phyloP scores from a whole-genome alignment of 2,888 invertebrate species.

The Melanotus villosus region DNA sequence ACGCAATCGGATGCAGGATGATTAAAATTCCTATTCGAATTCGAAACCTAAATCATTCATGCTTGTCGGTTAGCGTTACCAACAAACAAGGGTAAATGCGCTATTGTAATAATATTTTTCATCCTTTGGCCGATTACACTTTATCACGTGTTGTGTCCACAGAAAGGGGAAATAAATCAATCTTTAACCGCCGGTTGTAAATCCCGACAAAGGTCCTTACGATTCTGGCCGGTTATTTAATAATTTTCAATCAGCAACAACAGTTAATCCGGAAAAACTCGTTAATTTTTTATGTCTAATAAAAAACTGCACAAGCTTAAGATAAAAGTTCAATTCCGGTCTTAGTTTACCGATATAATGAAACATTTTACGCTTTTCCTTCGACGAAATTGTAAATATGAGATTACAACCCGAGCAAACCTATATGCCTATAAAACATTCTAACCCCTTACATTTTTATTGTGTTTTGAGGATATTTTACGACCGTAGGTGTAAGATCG shows the following conservation, averaged over 20 bases:
- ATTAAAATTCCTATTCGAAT: conserved; percentile 16
- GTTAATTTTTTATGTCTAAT: conserved; percentile 24
- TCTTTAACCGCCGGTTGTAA: conserved; percentile 15
- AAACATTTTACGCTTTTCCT: conserved; percentile 33
- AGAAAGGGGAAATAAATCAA: conserved; percentile 13
- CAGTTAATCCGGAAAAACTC: conserved; percentile 13
- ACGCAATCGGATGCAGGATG: background rate
- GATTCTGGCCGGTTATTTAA: conserved; percentile 11
- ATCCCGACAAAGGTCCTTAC: conserved; percentile 11
- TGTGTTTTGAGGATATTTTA: conserved; percentile 30
- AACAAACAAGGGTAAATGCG: conserved; percentile 11
- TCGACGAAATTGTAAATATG: conserved; percentile 36
- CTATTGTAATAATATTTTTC: conserved; percentile 15
- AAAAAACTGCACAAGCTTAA: conserved; percentile 17
- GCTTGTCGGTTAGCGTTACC: conserved; percentile 6
- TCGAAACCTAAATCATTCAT: conserved; percentile 12
- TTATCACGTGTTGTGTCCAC: conserved; percentile 25
- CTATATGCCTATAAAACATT: conserved; percentile 34
- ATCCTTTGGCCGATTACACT: conserved; percentile 12
- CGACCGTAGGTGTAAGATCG: conserved; percentile 17
- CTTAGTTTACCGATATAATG: conserved; percentile 23
- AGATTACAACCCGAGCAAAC: conserved; percentile 26
- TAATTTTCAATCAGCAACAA: conserved; percentile 14
- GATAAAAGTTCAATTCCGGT: conserved; percentile 8
- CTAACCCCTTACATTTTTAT: conserved; percentile 27